phyloP scores from a whole-genome alignment of 2,888 invertebrate genomes.

The Sycophila texana region DNA sequence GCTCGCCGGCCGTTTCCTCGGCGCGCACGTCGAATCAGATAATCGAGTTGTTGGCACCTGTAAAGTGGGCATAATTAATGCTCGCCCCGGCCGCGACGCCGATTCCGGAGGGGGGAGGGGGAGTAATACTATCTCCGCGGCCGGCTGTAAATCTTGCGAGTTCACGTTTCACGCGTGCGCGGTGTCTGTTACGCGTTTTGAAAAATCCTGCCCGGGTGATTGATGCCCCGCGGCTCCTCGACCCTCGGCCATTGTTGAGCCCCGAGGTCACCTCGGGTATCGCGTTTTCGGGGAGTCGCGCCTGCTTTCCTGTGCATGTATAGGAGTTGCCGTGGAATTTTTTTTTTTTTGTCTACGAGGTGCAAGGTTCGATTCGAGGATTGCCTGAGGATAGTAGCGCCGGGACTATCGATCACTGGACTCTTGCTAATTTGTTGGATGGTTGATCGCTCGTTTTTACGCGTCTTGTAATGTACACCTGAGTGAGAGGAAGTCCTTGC shows the following conservation, averaged over 20 bases:
- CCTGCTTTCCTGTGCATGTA: not conserved
- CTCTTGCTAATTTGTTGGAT: not conserved
- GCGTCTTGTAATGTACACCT: not conserved
- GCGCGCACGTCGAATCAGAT: slow-evolving; percentile 67
- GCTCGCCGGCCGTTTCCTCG: not conserved
- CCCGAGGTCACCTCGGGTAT: slow-evolving; percentile 39
- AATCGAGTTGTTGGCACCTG: slow-evolving; percentile 74
- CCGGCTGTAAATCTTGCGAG: slow-evolving; percentile 50
- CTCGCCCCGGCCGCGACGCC: slow-evolving; percentile 11
- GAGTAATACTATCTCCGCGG: slow-evolving; percentile 11
- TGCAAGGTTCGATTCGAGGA: not conserved
- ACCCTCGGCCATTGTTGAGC: slow-evolving; percentile 24
- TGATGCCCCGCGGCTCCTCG: slow-evolving; percentile 44
- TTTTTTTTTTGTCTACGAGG: not conserved
- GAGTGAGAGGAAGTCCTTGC: not conserved
- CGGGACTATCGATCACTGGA: not conserved
- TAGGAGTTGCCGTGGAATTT: not conserved
- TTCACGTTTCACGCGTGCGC: slow-evolving; percentile 50
- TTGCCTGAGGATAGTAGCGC: not conserved
- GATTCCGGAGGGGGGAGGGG: too few relatives aligned
- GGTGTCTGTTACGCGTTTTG: slow-evolving; percentile 50
- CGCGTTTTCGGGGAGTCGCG: slow-evolving; percentile 33
- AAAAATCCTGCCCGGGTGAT: slow-evolving; percentile 47
- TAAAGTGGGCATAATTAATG: slow-evolving; percentile 72
- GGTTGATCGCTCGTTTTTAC: not conserved